phyloP scores from a whole-genome alignment of 1,140 invertebrate species.

The Macrotrachela quadricornifera region DNA sequence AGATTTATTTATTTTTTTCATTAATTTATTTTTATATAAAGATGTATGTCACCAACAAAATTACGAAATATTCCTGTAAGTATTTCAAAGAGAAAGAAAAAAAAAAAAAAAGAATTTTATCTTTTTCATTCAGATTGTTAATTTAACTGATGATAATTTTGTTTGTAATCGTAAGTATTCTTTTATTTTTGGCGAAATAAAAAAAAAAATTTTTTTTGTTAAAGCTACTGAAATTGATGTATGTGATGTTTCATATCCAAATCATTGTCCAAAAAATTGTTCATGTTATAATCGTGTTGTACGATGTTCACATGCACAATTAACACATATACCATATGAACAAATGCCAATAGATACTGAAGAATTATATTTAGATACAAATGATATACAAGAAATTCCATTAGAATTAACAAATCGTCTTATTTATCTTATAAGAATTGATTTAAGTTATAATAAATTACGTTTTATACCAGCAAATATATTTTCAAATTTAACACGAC shows the following conservation, averaged over 20 bases:
- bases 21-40: no score
- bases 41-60: no score
- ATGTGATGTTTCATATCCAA: no score
- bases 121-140: no score
- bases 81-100: no score
- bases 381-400: slow-evolving; percentile 69
- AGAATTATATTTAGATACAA: slow-evolving; percentile 84
- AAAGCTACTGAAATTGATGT: no score
- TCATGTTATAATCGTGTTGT: slow-evolving; percentile 80
- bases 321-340: slow-evolving; percentile 55
- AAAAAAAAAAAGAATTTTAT: no score
- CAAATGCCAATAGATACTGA: slow-evolving; percentile 81
- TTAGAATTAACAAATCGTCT: slow-evolving; percentile 60
- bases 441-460: slow-evolving; percentile 88
- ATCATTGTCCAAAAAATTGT: slow-evolving; percentile 63
- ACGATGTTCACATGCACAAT: slow-evolving; percentile 61
- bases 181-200: no score
- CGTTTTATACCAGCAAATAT: slow-evolving; percentile 67
- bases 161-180: no score
- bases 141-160: no score
- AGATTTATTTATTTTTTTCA: slow-evolving; percentile 26
- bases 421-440: slow-evolving; percentile 48
- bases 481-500: slow-evolving; percentile 64
- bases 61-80: no score
- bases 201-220: no score